Evolutionary conservation across 1,140 invertebrate species (phyloP).

Genomic region (Trissolcus basalis): DNA sequence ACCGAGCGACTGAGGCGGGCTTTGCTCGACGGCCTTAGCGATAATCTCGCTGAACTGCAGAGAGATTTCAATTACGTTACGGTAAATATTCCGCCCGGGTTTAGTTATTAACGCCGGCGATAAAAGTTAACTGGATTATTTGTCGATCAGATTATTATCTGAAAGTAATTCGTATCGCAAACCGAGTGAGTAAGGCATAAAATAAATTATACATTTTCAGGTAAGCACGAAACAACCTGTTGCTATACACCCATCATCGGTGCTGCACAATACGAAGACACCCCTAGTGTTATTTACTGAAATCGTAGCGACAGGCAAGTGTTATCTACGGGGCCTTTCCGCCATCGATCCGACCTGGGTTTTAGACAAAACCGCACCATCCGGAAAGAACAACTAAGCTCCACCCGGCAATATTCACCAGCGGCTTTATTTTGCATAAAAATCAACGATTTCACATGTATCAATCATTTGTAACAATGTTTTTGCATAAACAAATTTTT

Average conservation of each 20-base stretch:
- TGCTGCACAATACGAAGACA: constrained; percentile 84
- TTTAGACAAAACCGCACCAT: constrained; percentile 53
- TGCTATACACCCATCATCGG: constrained; percentile 89
- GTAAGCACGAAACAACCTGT: constrained; percentile 81
- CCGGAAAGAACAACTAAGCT: constrained; percentile 18
- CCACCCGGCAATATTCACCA: background rate
- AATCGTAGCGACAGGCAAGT: constrained; percentile 88
- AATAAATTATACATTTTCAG: constrained; percentile 68
- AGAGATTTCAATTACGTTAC: constrained; percentile 85
- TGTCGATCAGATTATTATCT: background rate
- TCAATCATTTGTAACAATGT: too few species aligned
- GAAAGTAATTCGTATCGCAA: too few species aligned
- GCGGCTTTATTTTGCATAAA: background rate
- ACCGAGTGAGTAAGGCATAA: too few species aligned
- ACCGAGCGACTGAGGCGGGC: constrained; percentile 86
- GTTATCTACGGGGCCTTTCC: constrained; percentile 87
- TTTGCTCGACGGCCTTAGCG: constrained; percentile 88
- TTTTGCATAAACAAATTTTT: too few species aligned
- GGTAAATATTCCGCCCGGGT: constrained; percentile 74
- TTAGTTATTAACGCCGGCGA: constrained; percentile 22
- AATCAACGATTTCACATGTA: too few species aligned
- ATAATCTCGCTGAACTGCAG: constrained; percentile 92
- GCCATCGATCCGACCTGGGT: constrained; percentile 87
- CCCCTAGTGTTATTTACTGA: constrained; percentile 92
- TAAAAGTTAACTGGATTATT: background rate